Evolutionary conservation across 2,888 invertebrate genomes (phyloP), one percentile per base, ranked within the genome.

Genomic region (Chrysopilus asiliformis): DNA sequence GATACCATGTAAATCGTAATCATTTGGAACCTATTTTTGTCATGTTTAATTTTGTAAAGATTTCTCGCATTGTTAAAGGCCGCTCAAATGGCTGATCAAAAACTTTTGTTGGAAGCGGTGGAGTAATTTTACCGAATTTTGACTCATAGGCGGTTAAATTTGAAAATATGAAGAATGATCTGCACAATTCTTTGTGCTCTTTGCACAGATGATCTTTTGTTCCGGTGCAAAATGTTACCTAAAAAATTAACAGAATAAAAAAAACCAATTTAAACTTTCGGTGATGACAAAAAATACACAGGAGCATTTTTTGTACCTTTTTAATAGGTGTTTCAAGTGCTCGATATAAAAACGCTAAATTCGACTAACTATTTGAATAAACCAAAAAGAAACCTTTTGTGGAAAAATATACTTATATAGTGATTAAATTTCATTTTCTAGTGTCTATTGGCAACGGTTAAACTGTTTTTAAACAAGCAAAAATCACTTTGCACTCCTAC

Each of bases 131-230:
- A 0, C 77, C 75, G 35, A 66, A 64, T 10, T 65, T 66, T 38
- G 69, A 68, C 53, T 79, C 79, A 49, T 72, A 61, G 26, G 63
- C 57, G 1, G 76, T 66, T 47, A 78, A 59, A 40, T 70, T 69
- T 40, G 71, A 67, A 44, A 76, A 75, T 1, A 78, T 57, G n/a
- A 60, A 62, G 49, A 73, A 75, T 0, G 72, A 67, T 32, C 65
- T 65, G 53, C 81, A 81, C 74, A 77, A 77, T 10, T 66, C 58
- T 6, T 62, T 55, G 49, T 79, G 79, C 0, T 53, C 47, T 32
- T 60, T 59, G 1, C 60, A 58, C 1, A 68, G 51, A 49, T 79
- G 78, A 3, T 65, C 59, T 0, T 65, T 60, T 20, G 65, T 53
- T 4, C 61, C 59, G 6, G 64, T 58, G 49, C 75, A 74, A 47